phyloP scores from a whole-genome alignment of 2,797 vertebrate species.

The Chromobotia macracanthus region DNA sequence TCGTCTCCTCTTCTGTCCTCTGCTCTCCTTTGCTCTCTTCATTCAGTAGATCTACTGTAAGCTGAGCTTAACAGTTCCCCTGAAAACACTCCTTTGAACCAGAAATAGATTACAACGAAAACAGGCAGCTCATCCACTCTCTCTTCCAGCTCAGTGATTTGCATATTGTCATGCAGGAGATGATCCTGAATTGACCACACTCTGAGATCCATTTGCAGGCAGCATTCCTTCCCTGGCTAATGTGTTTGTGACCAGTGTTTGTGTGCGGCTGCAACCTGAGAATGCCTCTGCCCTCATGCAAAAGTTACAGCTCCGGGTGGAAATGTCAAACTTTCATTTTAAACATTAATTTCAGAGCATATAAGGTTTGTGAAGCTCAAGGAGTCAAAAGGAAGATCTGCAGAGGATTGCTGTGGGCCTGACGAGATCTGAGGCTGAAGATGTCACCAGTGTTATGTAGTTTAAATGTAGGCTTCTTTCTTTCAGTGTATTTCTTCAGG shows the following conservation, averaged over 20 bases:
- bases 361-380: slow-evolving; percentile 53
- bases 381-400: slow-evolving; percentile 14
- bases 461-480: neutral
- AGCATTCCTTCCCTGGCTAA: neutral
- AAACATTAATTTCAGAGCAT: slow-evolving; percentile 67
- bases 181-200: slow-evolving; percentile 36
- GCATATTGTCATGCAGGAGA: slow-evolving; percentile 33
- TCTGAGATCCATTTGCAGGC: slow-evolving; percentile 52
- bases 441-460: neutral
- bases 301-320: slow-evolving; percentile 69
- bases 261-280: slow-evolving; percentile 64
- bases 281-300: slow-evolving; percentile 70
- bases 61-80: slow-evolving; percentile 32
- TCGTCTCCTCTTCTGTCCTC: too few species aligned
- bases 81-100: slow-evolving; percentile 23
- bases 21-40: neutral
- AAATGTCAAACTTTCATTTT: slow-evolving; percentile 66
- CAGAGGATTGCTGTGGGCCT: slow-evolving; percentile 25
- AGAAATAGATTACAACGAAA: slow-evolving; percentile 30
- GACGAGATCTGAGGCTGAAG: neutral
- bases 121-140: slow-evolving; percentile 37
- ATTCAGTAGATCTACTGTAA: neutral
- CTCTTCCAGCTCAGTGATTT: slow-evolving; percentile 10
- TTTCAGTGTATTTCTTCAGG: neutral
- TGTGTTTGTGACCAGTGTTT: slow-evolving; percentile 20